phyloP scores from a whole-genome alignment of 2,113 vertebrate genomes.

The Melanerpes aurifrons region DNA sequence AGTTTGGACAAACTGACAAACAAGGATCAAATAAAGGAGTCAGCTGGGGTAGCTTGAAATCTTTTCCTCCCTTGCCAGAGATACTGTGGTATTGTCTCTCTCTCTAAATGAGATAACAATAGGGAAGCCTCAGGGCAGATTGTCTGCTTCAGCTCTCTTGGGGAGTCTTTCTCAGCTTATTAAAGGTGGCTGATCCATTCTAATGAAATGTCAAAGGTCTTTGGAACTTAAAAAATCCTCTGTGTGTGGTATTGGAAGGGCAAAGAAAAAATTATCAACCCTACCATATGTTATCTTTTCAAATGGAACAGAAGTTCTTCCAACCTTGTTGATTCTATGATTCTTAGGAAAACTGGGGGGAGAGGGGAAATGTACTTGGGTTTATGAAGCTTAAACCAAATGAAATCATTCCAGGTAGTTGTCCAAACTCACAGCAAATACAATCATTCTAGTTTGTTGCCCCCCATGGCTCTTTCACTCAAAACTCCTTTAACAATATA shows the following conservation, averaged over 20 bases:
- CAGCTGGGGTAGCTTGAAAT: neutral
- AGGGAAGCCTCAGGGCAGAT: constrained; percentile 23
- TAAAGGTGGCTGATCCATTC: constrained; percentile 25
- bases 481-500: neutral
- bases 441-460: neutral
- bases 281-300: neutral
- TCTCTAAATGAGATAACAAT: constrained; percentile 34
- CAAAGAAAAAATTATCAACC: neutral
- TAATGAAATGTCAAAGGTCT: constrained; percentile 28
- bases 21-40: neutral
- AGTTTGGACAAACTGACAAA: neutral
- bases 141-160: constrained; percentile 1
- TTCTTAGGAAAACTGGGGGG: neutral
- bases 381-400: neutral
- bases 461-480: neutral
- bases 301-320: neutral
- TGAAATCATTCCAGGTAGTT: neutral
- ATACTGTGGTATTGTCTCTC: neutral
- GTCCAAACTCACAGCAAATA: neutral
- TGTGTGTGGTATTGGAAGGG: neutral
- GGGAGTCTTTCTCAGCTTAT: neutral
- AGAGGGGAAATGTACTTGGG: neutral
- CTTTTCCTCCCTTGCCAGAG: neutral
- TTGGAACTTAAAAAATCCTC: neutral
- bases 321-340: too few relatives aligned